These are phyloP conservation scores for Pomatorhinus ruficollis DNA, from an alignment of 2,113 vertebrate species.

Conservation along the genomic window DNA sequence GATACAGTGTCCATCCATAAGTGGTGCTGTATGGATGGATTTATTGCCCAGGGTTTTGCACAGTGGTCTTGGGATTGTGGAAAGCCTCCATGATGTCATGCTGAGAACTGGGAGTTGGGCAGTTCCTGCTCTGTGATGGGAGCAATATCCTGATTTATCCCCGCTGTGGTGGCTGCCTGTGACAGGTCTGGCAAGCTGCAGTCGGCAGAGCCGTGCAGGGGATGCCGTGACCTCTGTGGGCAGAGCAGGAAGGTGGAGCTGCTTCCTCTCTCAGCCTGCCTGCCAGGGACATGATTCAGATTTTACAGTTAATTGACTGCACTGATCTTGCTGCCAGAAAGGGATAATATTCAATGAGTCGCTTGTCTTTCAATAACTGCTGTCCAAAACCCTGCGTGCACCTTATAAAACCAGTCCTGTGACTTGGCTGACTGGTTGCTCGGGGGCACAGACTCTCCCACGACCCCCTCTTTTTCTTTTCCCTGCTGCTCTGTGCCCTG, in stretches of 20 bases:
- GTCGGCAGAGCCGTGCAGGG: background rate
- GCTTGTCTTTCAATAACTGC: background rate
- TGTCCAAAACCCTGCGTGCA: background rate
- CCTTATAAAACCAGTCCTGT: background rate
- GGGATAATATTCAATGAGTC: background rate
- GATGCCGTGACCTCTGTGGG: background rate
- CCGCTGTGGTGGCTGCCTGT: background rate
- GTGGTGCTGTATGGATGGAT: background rate
- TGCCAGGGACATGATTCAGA: constrained; percentile 49
- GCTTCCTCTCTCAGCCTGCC: background rate
- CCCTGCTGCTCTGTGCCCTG: background rate
- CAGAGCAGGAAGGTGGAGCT: constrained; percentile 56
- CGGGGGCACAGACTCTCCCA: background rate
- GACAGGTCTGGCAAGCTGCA: background rate
- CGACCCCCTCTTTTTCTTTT: background rate
- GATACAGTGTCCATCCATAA: background rate
- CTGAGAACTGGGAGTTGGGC: background rate
- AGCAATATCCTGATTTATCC: background rate
- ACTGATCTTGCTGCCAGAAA: constrained; percentile 45
- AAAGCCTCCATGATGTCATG: background rate
- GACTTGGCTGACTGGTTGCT: background rate
- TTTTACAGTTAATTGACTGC: constrained; percentile 42
- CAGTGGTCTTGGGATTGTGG: background rate
- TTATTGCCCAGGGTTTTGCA: background rate
- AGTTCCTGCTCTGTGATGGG: background rate